Evolutionary conservation across 2,113 vertebrate genomes (phyloP).

Genomic region (Cebidichthys violaceus): DNA sequence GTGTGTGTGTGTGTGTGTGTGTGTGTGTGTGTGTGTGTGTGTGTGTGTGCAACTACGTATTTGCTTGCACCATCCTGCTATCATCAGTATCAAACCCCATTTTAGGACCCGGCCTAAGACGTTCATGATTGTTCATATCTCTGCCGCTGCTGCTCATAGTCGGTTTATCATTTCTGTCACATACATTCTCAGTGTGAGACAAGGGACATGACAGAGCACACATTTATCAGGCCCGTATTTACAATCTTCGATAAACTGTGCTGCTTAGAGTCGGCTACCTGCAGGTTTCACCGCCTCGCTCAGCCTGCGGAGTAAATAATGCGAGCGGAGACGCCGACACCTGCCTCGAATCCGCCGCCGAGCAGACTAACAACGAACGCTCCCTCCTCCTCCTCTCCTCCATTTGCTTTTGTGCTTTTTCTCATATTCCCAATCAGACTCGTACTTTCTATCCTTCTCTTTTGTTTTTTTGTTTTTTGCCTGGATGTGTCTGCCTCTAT

Average conservation of each 20-base stretch:
- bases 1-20: too few species aligned
- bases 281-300: constrained; percentile 56
- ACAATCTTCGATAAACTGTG: constrained; percentile 60
- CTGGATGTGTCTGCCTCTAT: not conserved
- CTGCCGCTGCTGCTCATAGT: constrained; percentile 17
- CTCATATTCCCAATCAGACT: constrained; percentile 61
- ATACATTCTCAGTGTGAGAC: constrained; percentile 39
- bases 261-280: constrained; percentile 50
- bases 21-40: too few species aligned
- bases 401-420: constrained; percentile 37
- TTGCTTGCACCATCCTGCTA: constrained; percentile 8
- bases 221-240: constrained; percentile 74
- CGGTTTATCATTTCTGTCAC: constrained; percentile 44
- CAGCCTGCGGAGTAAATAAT: constrained; percentile 65
- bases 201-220: constrained; percentile 46
- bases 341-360: constrained; percentile 45
- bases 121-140: constrained; percentile 38
- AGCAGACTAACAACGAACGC: constrained; percentile 61
- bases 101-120: not conserved
- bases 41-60: not conserved
- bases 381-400: constrained; percentile 20
- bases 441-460: constrained; percentile 33
- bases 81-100: constrained; percentile 22
- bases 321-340: constrained; percentile 50
- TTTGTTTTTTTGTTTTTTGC: constrained; percentile 35